These are phyloP conservation scores for Augiades crinisus DNA, from an alignment of 2,888 invertebrate species.

Conservation along the genomic window DNA sequence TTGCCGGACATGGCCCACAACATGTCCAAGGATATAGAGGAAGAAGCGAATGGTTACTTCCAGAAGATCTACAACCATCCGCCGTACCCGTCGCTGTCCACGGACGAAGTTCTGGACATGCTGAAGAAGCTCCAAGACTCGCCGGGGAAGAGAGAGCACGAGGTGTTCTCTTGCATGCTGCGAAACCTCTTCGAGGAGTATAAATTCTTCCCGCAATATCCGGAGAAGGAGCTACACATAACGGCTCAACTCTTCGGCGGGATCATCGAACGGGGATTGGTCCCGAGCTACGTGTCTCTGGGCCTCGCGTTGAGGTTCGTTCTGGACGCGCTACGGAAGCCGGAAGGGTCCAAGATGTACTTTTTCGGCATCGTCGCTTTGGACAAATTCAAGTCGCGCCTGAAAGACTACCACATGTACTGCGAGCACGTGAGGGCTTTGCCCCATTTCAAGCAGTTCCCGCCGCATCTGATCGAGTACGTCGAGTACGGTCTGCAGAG, in stretches of 20 bases:
- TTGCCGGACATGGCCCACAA: conserved; percentile 16
- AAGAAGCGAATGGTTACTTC: conserved; percentile 97
- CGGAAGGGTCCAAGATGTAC: conserved; percentile 93
- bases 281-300: conserved; percentile 88
- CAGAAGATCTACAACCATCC: conserved; percentile 97
- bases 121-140: conserved; percentile 94
- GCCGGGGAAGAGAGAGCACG: conserved; percentile 87
- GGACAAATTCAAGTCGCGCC: conserved; percentile 91
- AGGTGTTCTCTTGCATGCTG: conserved; percentile 95
- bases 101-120: conserved; percentile 95
- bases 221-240: conserved; percentile 95
- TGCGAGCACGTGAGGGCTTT: conserved; percentile 93
- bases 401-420: conserved; percentile 95
- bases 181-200: conserved; percentile 97
- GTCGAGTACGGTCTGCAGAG: conserved; percentile 91
- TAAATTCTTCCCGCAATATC: conserved; percentile 96
- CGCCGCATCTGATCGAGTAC: conserved; percentile 92
- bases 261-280: conserved; percentile 93
- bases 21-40: conserved; percentile 90
- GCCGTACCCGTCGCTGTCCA: conserved; percentile 91
- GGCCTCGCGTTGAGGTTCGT: conserved; percentile 93
- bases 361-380: conserved; percentile 95
- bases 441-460: conserved; percentile 93
- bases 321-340: conserved; percentile 92
- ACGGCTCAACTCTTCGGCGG: conserved; percentile 97